phyloP scores from a whole-genome alignment of 2,888 invertebrate genomes.

The Drosophila infuscata region DNA sequence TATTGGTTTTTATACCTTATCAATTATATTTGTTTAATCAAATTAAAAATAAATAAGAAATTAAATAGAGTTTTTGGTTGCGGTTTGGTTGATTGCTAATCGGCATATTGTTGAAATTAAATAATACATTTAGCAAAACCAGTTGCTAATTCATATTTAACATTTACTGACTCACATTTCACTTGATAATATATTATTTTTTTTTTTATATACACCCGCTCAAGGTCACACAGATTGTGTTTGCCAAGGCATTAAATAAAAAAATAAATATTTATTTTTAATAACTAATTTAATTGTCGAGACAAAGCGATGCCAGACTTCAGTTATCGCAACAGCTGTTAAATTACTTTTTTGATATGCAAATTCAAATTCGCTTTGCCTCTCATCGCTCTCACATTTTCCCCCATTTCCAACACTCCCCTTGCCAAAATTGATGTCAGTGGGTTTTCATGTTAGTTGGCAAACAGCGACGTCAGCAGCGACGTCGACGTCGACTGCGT shows the following conservation, averaged over 20 bases:
- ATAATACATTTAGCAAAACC: slow-evolving; percentile 44
- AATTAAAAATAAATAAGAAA: background rate
- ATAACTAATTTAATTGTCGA: slow-evolving; percentile 65
- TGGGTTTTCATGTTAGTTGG: slow-evolving; percentile 65
- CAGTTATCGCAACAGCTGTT: slow-evolving; percentile 43
- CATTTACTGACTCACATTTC: slow-evolving; percentile 44
- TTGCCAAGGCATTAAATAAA: slow-evolving; percentile 53
- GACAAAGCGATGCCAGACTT: slow-evolving; percentile 33
- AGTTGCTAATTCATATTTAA: slow-evolving; percentile 31
- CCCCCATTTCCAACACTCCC: background rate
- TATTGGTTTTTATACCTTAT: background rate
- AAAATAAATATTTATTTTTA: slow-evolving; percentile 51
- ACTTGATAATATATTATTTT: slow-evolving; percentile 12
- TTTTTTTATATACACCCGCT: slow-evolving; percentile 2
- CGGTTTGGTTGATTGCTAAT: background rate
- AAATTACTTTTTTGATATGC: slow-evolving; percentile 14
- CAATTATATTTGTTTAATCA: slow-evolving; percentile 1
- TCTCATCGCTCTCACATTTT: slow-evolving; percentile 39
- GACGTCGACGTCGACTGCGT: background rate
- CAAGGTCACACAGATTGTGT: slow-evolving; percentile 38
- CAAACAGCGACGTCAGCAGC: slow-evolving; percentile 2
- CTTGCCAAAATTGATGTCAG: slow-evolving; percentile 66
- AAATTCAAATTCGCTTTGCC: slow-evolving; percentile 22
- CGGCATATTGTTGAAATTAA: slow-evolving; percentile 37
- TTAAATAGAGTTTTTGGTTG: background rate